These are phyloP conservation scores for Falco columbarius DNA, from an alignment of 2,797 vertebrate species.

Conservation along the genomic window DNA sequence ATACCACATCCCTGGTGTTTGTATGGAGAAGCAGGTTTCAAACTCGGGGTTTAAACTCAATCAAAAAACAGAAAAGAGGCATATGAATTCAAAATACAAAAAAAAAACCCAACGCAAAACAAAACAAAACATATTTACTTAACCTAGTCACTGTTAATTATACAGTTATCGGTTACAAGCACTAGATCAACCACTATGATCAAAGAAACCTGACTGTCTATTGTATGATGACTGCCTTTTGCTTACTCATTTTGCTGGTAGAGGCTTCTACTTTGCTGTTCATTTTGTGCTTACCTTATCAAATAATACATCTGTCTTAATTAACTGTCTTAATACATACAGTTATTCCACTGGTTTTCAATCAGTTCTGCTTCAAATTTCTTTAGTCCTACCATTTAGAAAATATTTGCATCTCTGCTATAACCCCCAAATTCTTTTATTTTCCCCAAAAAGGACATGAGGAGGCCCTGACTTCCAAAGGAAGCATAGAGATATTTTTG, in stretches of 20 bases:
- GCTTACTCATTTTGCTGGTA: not conserved
- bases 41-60: not conserved
- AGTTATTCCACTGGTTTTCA: not conserved
- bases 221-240: not conserved
- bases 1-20: not conserved
- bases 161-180: not conserved
- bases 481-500: not conserved
- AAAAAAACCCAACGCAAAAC: no score
- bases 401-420: not conserved
- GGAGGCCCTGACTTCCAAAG: not conserved
- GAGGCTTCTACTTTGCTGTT: not conserved
- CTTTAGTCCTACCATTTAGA: not conserved
- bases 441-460: not conserved
- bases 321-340: not conserved
- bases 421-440: not conserved
- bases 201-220: not conserved
- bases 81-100: not conserved
- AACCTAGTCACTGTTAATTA: not conserved
- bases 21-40: not conserved
- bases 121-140: not conserved
- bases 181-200: not conserved
- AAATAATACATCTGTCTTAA: not conserved
- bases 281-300: not conserved
- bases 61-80: not conserved
- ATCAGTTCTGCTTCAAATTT: not conserved